Base-by-base conservation (phyloP, 1,140 invertebrate genomes). In the Cephus cinctus region DNA sequence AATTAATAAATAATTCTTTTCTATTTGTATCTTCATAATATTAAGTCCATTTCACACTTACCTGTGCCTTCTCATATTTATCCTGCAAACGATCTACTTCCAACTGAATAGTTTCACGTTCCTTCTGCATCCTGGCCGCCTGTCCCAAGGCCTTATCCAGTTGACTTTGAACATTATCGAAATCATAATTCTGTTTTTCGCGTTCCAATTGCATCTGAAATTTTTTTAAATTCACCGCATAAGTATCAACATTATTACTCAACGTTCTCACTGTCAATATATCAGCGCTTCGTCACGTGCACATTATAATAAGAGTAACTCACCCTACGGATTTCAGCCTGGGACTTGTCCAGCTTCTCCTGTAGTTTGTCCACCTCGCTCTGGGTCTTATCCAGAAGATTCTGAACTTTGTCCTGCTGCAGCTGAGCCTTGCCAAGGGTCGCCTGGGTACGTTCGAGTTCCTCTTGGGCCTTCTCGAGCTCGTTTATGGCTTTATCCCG, bases 321-420 rank as follows among this genome's bases (percentile, higher is more conserved):
- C 67, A 91, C 87, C 73, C 89, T 87, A 66, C 91, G 82, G 34
- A 87, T 80, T 81, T 94, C 92, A 25, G 81, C 82, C 47, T 86
- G 82, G 12, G 85, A 79, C 69, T 92, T 91, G 65, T 94, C 91
- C 32, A 91, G 69, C 55, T 85, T 86, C 65, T 95, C 92, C 71
- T 94, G 90, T 4, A 92, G 73, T 61, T 92, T 89, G 72, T 96
- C 93, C n/a, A 89, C 84, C 59, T 96, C 92, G 43, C 88, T 89
- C 71, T 95, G 92, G 1, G 90, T 86, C 60, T 94, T 90, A 69
- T 95, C 92, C 46, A 94, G 75, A 6, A 86, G 79, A 50, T 88
- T 88, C 68, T 96, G 92, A 23, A 93, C 74, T 73, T 95, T 95
- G 66, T 95, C 92, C 65, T 93, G 89, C 63, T 92, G 90, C 39